Base-by-base conservation (phyloP, 2,797 vertebrate genomes). In the Sparus aurata region DNA sequence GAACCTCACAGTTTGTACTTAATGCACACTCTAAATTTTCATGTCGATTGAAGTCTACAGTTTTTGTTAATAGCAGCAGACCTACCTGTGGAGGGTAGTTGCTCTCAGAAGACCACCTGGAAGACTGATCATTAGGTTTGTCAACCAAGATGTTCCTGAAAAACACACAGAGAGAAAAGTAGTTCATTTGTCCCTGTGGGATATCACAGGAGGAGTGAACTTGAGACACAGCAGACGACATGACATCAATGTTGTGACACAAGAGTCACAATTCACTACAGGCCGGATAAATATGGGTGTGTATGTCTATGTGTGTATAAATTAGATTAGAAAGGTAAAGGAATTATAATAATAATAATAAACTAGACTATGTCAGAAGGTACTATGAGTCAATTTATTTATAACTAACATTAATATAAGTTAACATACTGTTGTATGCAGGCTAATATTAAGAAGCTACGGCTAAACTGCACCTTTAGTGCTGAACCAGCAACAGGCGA, bases 21-120 rank as follows among this genome's bases (percentile, higher is more conserved):
- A 59, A 8, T 2, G 47, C 23, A 43, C 17, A 13, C 13, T 20
- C 3, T 58, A n/a, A 50, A 13, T 12, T 30, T 17, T 41, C 43
- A 18, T 22, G 49, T 25, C 18, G 30, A 8, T 7, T 13, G 15
- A 45, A 25, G 18, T 38, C 25, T 6, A 22, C 23, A 17, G 13
- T 25, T 25, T 30, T 43, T 52, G 7, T 58, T n/a, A n/a, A 58
- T 11, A 69, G 45, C 45, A 62, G 20, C 2, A 30, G 38, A 77
- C 81, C 55, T 94, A 99, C 98, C 96, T 99, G 98, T 63, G 98
- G 98, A 88, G 98, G 98, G 60, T 99, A 99, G 93, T 99, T 99
- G 93, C 98, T 99, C 92, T 99, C 98, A 78, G 98, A 99, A 75
- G 98, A 99, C 98, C 98, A 99, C 81, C 98, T 96, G 76, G 98